phyloP scores from a whole-genome alignment of 2,888 invertebrate genomes.

The Agrochola lychnidis region DNA sequence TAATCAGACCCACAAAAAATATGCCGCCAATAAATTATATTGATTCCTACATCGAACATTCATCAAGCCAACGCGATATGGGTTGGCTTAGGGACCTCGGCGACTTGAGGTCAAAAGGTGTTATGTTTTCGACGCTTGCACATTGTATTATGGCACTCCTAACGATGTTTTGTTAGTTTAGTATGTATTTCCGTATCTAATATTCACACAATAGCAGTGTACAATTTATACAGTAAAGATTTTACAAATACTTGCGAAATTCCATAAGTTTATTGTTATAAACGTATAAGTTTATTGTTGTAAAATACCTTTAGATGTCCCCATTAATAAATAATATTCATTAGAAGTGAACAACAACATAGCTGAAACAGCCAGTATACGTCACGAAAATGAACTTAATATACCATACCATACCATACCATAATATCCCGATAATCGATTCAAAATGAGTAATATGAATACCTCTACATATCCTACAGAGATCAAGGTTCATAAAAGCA shows the following conservation, averaged over 20 bases:
- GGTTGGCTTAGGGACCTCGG: slow-evolving; percentile 64
- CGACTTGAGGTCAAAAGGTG: slow-evolving; percentile 51
- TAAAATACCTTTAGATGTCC: background rate
- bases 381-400: background rate
- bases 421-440: background rate
- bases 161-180: slow-evolving; percentile 31
- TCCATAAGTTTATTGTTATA: slow-evolving; percentile 4
- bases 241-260: slow-evolving; percentile 39
- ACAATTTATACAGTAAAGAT: slow-evolving; percentile 12
- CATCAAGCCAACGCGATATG: slow-evolving; percentile 56
- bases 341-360: background rate
- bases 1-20: slow-evolving; percentile 59
- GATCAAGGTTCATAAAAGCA: background rate
- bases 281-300: background rate
- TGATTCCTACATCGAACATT: slow-evolving; percentile 49
- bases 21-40: slow-evolving; percentile 56
- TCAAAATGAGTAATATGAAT: background rate
- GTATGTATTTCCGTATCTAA: slow-evolving; percentile 34
- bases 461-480: background rate
- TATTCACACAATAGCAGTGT: slow-evolving; percentile 21
- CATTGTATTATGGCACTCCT: slow-evolving; percentile 29
- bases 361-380: no score
- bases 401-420: no score
- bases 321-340: background rate
- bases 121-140: slow-evolving; percentile 42